These are phyloP conservation scores for Eulemur albifrons DNA, from an alignment of 2,797 vertebrate genomes.

Conservation along the genomic window DNA sequence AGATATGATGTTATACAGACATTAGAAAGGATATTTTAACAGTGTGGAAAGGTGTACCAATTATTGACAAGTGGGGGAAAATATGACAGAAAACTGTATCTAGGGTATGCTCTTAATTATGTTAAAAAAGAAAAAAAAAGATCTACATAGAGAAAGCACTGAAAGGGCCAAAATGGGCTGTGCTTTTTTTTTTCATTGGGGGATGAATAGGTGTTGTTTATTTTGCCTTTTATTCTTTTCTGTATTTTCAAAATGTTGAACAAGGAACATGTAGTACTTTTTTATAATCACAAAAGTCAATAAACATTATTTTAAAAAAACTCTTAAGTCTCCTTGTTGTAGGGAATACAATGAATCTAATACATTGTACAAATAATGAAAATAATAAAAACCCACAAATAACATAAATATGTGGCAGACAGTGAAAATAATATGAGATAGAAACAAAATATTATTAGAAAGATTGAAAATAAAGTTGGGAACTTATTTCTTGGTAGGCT, in stretches of 20 bases:
- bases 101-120: not conserved
- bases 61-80: not conserved
- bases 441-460: conserved; percentile 21
- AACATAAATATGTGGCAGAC: not conserved
- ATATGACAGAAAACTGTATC: not conserved
- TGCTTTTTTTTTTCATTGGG: not conserved
- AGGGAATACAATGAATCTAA: not conserved
- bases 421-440: not conserved
- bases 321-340: not conserved
- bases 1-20: not conserved
- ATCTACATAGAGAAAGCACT: not conserved
- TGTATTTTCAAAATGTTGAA: conserved; percentile 20
- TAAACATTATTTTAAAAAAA: conserved; percentile 31
- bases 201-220: not conserved
- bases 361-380: not conserved
- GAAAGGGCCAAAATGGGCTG: not conserved
- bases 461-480: not conserved
- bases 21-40: conserved; percentile 1
- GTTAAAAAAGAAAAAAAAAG: not conserved
- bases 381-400: conserved; percentile 22
- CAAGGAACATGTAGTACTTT: not conserved
- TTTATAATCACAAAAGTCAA: not conserved
- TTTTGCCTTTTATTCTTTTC: conserved; percentile 18
- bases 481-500: not conserved
- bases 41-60: not conserved